A percentile compares a stretch with the other conserved stretches of the same genome.
phyloP scores from a whole-genome alignment of 2,888 invertebrate genomes.

The Papilio demoleus region DNA sequence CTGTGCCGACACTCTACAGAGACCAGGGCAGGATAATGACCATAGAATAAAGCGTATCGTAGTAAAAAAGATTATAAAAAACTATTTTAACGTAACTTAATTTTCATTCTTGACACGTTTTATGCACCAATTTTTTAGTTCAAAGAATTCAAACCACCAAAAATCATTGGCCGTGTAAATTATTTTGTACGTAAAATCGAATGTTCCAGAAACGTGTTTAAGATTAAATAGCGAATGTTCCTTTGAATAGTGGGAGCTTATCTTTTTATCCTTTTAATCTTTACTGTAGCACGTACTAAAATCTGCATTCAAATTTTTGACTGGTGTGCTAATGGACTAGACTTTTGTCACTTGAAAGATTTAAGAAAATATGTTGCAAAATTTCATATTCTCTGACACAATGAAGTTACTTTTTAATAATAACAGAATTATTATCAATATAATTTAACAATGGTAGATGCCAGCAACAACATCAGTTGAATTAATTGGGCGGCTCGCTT shows the following conservation, averaged over 20 bases:
- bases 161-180: conserved; percentile 21
- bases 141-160: conserved; percentile 3
- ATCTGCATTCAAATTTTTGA: neutral
- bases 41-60: no score
- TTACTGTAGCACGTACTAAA: neutral
- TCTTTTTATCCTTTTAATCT: conserved; percentile 6
- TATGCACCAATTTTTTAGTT: conserved; percentile 17
- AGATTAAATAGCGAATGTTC: conserved; percentile 6
- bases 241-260: neutral
- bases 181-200: neutral
- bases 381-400: no score
- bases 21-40: no score
- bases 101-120: conserved; percentile 3
- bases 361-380: neutral
- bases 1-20: no score
- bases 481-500: no score
- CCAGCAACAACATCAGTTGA: no score
- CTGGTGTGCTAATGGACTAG: neutral
- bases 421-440: no score
- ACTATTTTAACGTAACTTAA: neutral
- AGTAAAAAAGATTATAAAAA: no score
- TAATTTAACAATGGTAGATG: no score
- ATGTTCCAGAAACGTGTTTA: conserved; percentile 16
- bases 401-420: no score
- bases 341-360: neutral